Evolutionary conservation across 1,140 invertebrate species (phyloP), one percentile per base, ranked within the genome.

Genomic region (Cardiocondyla obscurior): DNA sequence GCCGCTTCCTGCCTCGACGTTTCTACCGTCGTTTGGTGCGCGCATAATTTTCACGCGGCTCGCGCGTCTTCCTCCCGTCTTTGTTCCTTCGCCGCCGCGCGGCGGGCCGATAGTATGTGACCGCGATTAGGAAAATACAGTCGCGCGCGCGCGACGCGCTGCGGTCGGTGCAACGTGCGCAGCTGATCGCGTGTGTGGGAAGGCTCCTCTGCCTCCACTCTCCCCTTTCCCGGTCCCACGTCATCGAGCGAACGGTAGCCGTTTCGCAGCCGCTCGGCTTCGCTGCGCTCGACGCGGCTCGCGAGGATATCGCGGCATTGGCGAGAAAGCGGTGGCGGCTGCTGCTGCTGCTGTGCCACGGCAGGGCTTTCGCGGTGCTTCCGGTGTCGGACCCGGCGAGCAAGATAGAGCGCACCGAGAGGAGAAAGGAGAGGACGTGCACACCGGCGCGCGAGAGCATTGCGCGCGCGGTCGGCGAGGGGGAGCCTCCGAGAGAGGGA

Each of bases 21-120:
- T 77, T 77, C 44, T 60, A 64, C 51, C 67, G 57, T 62, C 73
- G 30, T 16, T 60, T 30, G 73, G 30, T 44, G 36, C 73, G 44
- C 58, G 73, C 73, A 77, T 77, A 77, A 77, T 77, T 77, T 77
- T 77, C 74, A 67, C 74, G 74, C 73, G 73, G 39, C 60, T 77
- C 73, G 57, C 73, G 57, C 58, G 57, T 76, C 57, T 46, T 49
- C 57, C 57, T 46, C 57, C 28, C n/a, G 28, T 22, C 73, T 79
- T 77, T 67, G 44, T 77, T 77, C 60, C 36, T 77, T 67, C 36
- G 16, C 46, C 28, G 49, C 10, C 44, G 60, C 49, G 67, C 16
- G 10, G 14, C 39, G 30, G n/a, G 30, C 73, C 58, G 73, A 77
- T 65, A n/a, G n/a, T n/a, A 51, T 36, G 60, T 22, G 60, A 44